These are phyloP conservation scores for Auanema freiburgensis DNA, from an alignment of 2,888 invertebrate genomes.

Conservation along the genomic window DNA sequence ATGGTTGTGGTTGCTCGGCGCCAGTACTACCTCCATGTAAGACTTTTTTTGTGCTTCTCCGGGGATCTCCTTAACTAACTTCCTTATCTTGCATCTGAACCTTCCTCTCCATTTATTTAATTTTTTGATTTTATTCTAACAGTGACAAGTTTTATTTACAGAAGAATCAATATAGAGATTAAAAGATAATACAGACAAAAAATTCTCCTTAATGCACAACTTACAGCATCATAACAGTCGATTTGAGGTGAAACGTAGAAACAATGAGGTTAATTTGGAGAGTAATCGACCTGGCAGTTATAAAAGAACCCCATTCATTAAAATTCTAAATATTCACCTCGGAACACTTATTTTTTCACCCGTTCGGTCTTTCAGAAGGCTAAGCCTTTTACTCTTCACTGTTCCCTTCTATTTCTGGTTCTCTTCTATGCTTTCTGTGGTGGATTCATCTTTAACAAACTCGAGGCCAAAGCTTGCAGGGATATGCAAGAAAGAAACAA, in stretches of 20 bases:
- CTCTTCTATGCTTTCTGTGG: slow-evolving; percentile 58
- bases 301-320: no score
- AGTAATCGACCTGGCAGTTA: no score
- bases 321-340: no score
- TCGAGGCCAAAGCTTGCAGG: slow-evolving; percentile 53
- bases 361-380: slow-evolving; percentile 47
- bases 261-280: slow-evolving; percentile 1
- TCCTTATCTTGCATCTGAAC: neutral
- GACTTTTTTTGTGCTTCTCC: neutral
- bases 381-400: slow-evolving; percentile 61
- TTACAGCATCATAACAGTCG: slow-evolving; percentile 32
- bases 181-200: neutral
- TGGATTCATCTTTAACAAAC: slow-evolving; percentile 56
- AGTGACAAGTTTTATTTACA: neutral
- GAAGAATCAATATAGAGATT: neutral
- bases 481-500: slow-evolving; percentile 35
- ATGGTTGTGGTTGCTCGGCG: no score
- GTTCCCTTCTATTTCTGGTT: slow-evolving; percentile 52
- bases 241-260: slow-evolving; percentile 30
- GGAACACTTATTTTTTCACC: neutral
- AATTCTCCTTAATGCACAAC: slow-evolving; percentile 28
- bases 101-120: slow-evolving; percentile 2
- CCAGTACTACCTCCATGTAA: no score
- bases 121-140: neutral
- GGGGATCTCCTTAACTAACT: neutral